Evolutionary conservation across 2,888 invertebrate genomes (phyloP), one percentile per base, ranked within the genome.

Genomic region (Acleris emargana): DNA sequence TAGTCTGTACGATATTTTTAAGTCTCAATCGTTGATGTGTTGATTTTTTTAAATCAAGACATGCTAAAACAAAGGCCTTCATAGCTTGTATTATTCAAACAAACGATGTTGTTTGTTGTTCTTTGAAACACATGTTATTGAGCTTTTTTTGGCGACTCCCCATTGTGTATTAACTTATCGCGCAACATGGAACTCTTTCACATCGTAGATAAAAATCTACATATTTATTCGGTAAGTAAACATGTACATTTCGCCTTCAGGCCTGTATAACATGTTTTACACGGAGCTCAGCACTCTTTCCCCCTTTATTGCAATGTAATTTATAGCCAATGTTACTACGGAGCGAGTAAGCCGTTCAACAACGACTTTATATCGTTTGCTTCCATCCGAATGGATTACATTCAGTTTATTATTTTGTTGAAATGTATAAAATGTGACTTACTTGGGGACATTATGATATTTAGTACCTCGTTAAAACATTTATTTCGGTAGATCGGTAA

Each of bases 261-360:
- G 25, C 17, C 7, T 28, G 25, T 25, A 54, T 22, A 58, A 13
- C 58, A 38, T 47, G 63, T 58, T 58, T 63, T 58, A 63, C 58
- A 63, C 45, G 22, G 52, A 32, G 52, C 52, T 63, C 63, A 53
- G 58, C 58, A 47, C 52, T 63, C 22, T 52, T 63, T 58, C 20
- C 52, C 38, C 52, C 45, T 53, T 52, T 63, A 52, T 52, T 52
- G 58, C 58, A 53, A 43, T 53, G 9, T 52, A 63, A 63, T 58
- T 63, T 63, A 63, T 63, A 22, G 63, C 63, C 63, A 63, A 63
- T 63, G 63, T 63, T 58, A 63, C 63, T 58, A 45, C 32, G 51
- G 28, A 28, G 45, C 63, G 52, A 63, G 52, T 54, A 62, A 62
- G 47, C 47, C 54, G 54, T 49, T 62, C 61, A 62, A 62, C 54